phyloP scores from a whole-genome alignment of 2,797 vertebrate species.

The Phrynocephalus vlangalii region DNA sequence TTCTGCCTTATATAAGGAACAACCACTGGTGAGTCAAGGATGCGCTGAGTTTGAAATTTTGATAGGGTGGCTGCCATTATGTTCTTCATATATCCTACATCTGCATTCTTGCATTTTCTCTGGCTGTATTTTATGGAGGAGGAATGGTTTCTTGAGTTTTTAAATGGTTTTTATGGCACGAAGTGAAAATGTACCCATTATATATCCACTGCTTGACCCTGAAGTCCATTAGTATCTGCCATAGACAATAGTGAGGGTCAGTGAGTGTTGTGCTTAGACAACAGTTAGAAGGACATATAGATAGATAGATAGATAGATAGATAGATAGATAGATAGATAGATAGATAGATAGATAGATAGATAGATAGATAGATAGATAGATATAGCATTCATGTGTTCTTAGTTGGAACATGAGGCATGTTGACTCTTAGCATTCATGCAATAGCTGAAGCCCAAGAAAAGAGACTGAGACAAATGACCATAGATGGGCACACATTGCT shows the following conservation, averaged over 20 bases:
- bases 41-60: background rate
- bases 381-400: background rate
- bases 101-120: background rate
- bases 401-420: background rate
- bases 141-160: no score
- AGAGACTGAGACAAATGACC: background rate
- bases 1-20: conserved; percentile 21
- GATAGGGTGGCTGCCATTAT: background rate
- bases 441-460: background rate
- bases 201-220: background rate
- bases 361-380: no score
- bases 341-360: no score
- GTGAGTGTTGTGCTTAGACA: no score
- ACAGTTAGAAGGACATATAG: background rate
- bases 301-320: no score
- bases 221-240: background rate
- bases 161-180: no score
- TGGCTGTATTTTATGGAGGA: background rate
- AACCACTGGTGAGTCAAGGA: conserved; percentile 31
- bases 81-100: background rate
- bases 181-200: background rate
- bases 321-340: no score
- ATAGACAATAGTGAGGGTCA: no score
- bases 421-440: background rate
- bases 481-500: no score